Percentiles rank a stretch among this genome's conserved stretches.
phyloP scores from a whole-genome alignment of 2,113 vertebrate genomes.

The Symphodus melops region DNA sequence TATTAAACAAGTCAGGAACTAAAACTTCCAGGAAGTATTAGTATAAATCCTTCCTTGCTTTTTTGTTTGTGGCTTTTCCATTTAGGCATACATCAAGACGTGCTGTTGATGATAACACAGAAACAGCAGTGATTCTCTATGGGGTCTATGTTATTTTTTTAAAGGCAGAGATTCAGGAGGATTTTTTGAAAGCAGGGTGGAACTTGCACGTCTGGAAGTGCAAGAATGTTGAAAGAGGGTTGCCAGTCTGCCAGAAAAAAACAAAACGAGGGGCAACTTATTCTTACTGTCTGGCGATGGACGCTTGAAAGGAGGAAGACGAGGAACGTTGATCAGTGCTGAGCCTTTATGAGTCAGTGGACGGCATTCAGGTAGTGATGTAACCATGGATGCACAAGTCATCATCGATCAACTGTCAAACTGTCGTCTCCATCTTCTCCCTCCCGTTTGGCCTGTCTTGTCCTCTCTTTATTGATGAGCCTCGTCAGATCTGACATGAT shows the following conservation, averaged over 20 bases:
- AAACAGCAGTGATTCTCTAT: constrained; percentile 7
- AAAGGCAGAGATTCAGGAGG: not conserved
- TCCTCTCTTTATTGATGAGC: constrained; percentile 48
- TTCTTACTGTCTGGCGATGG: constrained; percentile 35
- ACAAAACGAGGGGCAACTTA: constrained; percentile 16
- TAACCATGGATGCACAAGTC: constrained; percentile 52
- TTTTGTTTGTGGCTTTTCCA: constrained; percentile 1
- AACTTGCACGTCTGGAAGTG: not conserved
- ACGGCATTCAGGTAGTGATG: constrained; percentile 51
- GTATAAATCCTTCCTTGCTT: not conserved
- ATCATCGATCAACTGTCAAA: constrained; percentile 68
- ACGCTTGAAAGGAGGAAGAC: constrained; percentile 9
- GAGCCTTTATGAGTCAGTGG: constrained; percentile 49
- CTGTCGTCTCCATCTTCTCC: constrained; percentile 48
- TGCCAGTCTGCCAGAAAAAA: constrained; percentile 45
- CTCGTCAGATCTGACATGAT: constrained; percentile 36
- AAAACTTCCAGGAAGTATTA: not conserved
- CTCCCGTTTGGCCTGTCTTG: constrained; percentile 27
- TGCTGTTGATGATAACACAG: constrained; percentile 2
- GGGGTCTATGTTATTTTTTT: constrained; percentile 3
- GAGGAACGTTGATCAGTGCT: constrained; percentile 23
- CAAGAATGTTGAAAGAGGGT: constrained; percentile 30
- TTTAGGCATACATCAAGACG: not conserved
- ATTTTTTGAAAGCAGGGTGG: not conserved
- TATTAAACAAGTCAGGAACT: not conserved